Conservation (phyloP, 2,797 vertebrate species). For the Basileuterus tristriatus region DNA sequence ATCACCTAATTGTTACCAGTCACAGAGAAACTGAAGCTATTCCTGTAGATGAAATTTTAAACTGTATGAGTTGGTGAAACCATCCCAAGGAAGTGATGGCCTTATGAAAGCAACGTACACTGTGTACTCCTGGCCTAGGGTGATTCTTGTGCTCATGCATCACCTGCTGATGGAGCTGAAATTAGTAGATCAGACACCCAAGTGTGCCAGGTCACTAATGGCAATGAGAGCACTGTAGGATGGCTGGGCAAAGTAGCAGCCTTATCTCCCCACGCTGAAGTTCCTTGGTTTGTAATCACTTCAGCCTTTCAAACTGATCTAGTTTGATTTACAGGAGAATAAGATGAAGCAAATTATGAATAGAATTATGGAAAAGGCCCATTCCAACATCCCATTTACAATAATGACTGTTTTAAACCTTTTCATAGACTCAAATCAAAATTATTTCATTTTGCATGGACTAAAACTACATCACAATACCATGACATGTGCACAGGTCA, state of each 20-base stretch:
- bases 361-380: neutral
- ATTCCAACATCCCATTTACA: neutral
- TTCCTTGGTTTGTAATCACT: neutral
- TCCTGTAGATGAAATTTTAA: neutral
- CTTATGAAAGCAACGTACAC: neutral
- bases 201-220: neutral
- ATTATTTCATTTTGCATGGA: neutral
- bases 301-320: neutral
- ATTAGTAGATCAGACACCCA: neutral
- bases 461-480: neutral
- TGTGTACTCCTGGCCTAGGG: neutral
- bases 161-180: neutral
- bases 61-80: neutral
- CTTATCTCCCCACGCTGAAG: neutral
- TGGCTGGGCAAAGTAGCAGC: neutral
- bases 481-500: neutral
- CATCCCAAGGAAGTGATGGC: rapidly evolving
- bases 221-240: neutral
- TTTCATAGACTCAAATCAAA: neutral
- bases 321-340: neutral
- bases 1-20: neutral
- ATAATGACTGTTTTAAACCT: neutral
- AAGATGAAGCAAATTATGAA: neutral
- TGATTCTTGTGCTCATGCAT: neutral
- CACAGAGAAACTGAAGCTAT: neutral